Evolutionary conservation across 2,888 invertebrate genomes (phyloP), one percentile per base, ranked within the genome.

Genomic region (Cotesia congregata): DNA sequence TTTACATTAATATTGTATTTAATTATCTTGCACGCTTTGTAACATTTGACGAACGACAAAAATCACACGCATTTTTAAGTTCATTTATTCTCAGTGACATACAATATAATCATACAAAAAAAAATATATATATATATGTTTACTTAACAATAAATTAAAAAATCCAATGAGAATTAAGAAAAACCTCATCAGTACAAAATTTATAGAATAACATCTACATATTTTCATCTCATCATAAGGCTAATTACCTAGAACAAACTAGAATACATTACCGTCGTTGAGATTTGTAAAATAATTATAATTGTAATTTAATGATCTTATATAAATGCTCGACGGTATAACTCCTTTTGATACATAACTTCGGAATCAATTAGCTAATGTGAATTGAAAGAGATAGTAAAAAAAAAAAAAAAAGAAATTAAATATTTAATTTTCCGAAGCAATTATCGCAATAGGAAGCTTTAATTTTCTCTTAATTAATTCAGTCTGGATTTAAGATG

Each of bases 401-500:
- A n/a, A 40, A 60, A 74, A 67, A 30, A 50, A 59, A 74, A 65
- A 68, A 64, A 38, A 17, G 61, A n/a, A 64, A 38, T 1, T 65
- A 41, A 65, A 65, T 15, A 65, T 65, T 38, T 65, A 20, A 38
- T 41, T 50, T 76, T 64, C 60, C 59, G 60, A 60, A 67, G 61
- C 39, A 76, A 38, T 50, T 50, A 30, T 68, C 68, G 68, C 41
- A 41, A 15, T 39, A 62, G 83, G 82, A 85, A 83, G 82, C 79
- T 76, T 78, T 79, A 74, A 65, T 80, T 77, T 83, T 74, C 60
- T 74, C 59, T 50, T 60, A 67, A 68, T 74, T 73, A 30, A 64
- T 71, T 88, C 88, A 88, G 88, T 88, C 87, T 87, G 85, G 78
- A 15, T 67, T 50, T 30, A 64, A 67, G 67, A 83, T 80, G 83